phyloP scores from a whole-genome alignment of 2,797 vertebrate species.

The Hipposideros larvatus region DNA sequence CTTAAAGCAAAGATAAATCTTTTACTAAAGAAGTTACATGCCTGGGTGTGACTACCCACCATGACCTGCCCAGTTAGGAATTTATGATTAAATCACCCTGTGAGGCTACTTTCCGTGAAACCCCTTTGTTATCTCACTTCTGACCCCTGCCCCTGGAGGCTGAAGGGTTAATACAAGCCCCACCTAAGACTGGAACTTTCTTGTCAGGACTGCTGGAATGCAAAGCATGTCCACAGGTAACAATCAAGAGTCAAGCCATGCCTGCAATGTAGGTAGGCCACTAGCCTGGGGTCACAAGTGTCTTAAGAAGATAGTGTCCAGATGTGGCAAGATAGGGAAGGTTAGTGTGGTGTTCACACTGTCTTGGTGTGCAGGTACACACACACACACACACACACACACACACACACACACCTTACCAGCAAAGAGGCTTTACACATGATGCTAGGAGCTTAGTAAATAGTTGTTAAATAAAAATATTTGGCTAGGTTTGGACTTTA shows the following conservation, averaged over 20 bases:
- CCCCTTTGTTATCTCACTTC: neutral
- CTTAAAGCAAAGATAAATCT: neutral
- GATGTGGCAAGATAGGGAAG: neutral
- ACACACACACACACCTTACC: neutral
- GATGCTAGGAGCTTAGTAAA: neutral
- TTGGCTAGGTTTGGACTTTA: neutral
- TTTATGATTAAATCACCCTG: neutral
- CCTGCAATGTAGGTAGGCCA: neutral
- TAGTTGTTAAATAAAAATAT: neutral
- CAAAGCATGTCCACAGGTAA: neutral
- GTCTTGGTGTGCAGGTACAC: rapidly evolving
- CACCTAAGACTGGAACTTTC: neutral
- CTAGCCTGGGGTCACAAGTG: neutral
- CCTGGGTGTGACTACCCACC: neutral
- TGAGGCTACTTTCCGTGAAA: neutral
- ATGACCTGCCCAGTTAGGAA: neutral
- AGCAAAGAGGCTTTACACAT: neutral
- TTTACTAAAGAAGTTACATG: neutral
- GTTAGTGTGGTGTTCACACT: neutral
- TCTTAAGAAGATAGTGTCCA: neutral
- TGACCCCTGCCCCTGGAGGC: neutral
- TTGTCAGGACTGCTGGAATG: conserved; percentile 14
- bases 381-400: neutral
- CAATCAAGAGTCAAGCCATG: neutral
- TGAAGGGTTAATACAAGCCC: neutral